Base-by-base conservation (phyloP, 2,797 vertebrate species). In the Streptopelia turtur region DNA sequence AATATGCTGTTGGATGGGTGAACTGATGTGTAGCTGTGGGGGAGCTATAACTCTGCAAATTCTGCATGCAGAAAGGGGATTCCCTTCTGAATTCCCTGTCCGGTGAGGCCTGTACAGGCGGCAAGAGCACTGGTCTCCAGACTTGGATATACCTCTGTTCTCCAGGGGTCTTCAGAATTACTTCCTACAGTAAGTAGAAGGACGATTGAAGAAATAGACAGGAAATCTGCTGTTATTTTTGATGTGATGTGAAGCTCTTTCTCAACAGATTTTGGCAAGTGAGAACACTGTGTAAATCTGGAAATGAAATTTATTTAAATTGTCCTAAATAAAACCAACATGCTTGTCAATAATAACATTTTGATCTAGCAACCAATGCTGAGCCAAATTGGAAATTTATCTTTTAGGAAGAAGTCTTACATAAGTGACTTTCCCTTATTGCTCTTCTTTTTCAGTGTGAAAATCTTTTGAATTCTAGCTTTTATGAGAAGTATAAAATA, bases 241-340 rank as follows among this genome's bases (percentile, higher is more conserved):
- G 45, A 59, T 63, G 61, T 64, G 60, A 35, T 5, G 2, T 16
- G 76, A 76, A 76, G 63, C 35, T 63, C n/a, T 66, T 78, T 85
- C 57, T 78, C 24, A 84, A 30, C 53, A 87, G 35, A 35, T 84
- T 50, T 93, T 81, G 66, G 70, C 89, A 85, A 74, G 33, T 49
- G 33, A 80, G 41, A 87, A 75, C 3, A 9, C 13, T 16, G 7
- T 64, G 57, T 59, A 57, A 31, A 83, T 87, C 57, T 90, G 50
- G 35, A 91, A 82, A 43, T 57, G 59, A 53, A 88, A 75, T 47
- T 9, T 45, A 71, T 83, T 89, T 71, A 64, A 49, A 28, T 66
- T 56, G 24, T 60, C 41, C 30, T 77, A 60, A 87, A 69, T 72
- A 52, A 93, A 80, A 60, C 3, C 35, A 84, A 77, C 23, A 5